A percentile compares a stretch with the other conserved stretches of the same genome.
phyloP scores from a whole-genome alignment of 2,113 vertebrate genomes.

The Agelaius phoeniceus region DNA sequence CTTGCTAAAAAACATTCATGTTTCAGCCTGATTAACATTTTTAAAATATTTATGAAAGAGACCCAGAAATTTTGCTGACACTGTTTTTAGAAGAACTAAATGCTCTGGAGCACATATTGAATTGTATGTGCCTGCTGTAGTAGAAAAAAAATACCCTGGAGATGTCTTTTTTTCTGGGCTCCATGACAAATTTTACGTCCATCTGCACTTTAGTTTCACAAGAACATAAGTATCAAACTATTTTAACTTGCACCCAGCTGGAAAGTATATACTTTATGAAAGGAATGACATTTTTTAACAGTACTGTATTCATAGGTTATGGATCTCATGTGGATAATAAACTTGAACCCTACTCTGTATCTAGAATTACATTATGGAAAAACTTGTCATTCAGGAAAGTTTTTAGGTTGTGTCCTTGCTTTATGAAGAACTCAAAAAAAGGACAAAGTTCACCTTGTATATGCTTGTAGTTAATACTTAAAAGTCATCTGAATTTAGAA shows the following conservation, averaged over 20 bases:
- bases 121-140: slow-evolving; percentile 11
- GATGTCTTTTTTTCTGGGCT: slow-evolving; percentile 20
- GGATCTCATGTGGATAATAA: slow-evolving; percentile 45
- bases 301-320: slow-evolving; percentile 34
- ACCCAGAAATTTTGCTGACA: slow-evolving; percentile 37
- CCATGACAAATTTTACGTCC: slow-evolving; percentile 45
- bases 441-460: not conserved
- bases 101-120: slow-evolving; percentile 8
- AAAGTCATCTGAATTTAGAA: not conserved
- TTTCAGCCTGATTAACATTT: slow-evolving; percentile 39
- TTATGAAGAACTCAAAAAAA: not conserved
- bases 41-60: slow-evolving; percentile 8
- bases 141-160: slow-evolving; percentile 39
- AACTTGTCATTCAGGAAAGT: not conserved
- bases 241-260: slow-evolving; percentile 42
- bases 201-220: slow-evolving; percentile 39
- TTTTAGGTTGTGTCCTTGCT: slow-evolving; percentile 30
- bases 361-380: slow-evolving; percentile 7
- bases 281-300: slow-evolving; percentile 60
- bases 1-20: not conserved
- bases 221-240: slow-evolving; percentile 65
- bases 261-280: slow-evolving; percentile 48
- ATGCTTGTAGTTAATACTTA: not conserved
- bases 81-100: slow-evolving; percentile 36
- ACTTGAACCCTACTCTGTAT: not conserved